phyloP scores from a whole-genome alignment of 1,140 invertebrate species.

The Diabrotica undecimpunctata region DNA sequence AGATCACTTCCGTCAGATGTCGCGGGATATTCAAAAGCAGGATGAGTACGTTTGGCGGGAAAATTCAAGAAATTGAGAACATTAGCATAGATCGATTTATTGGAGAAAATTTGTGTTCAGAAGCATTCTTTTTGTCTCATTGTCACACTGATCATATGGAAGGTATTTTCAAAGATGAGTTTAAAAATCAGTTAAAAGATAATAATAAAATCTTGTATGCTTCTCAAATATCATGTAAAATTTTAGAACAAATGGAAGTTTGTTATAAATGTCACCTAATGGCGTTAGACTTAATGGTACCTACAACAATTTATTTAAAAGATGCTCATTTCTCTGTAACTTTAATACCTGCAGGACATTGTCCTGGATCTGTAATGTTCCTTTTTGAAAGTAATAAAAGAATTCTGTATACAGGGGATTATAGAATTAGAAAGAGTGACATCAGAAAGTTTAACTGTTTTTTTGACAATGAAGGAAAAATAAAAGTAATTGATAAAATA shows the following conservation, averaged over 20 bases:
- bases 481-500: conserved; percentile 57
- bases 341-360: conserved; percentile 64
- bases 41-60: conserved; percentile 61
- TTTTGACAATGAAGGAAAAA: conserved; percentile 47
- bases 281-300: conserved; percentile 38
- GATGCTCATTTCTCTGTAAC: conserved; percentile 52
- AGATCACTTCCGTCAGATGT: conserved; percentile 11
- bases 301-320: conserved; percentile 31
- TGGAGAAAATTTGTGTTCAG: conserved; percentile 49
- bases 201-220: conserved; percentile 48
- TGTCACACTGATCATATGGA: conserved; percentile 64
- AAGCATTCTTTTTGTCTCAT: conserved; percentile 64
- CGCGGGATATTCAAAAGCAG: conserved; percentile 30
- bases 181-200: conserved; percentile 28
- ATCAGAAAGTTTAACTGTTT: conserved; percentile 55
- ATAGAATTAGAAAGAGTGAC: conserved; percentile 55
- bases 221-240: conserved; percentile 47
- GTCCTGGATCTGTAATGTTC: conserved; percentile 73
- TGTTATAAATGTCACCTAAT: conserved; percentile 34
- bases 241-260: conserved; percentile 42
- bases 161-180: conserved; percentile 49
- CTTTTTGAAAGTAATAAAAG: conserved; percentile 54
- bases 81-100: conserved; percentile 62
- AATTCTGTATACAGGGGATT: conserved; percentile 70
- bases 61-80: conserved; percentile 59